These are phyloP conservation scores for Crax fasciolata DNA, from an alignment of 2,797 vertebrate genomes.

Conservation along the genomic window DNA sequence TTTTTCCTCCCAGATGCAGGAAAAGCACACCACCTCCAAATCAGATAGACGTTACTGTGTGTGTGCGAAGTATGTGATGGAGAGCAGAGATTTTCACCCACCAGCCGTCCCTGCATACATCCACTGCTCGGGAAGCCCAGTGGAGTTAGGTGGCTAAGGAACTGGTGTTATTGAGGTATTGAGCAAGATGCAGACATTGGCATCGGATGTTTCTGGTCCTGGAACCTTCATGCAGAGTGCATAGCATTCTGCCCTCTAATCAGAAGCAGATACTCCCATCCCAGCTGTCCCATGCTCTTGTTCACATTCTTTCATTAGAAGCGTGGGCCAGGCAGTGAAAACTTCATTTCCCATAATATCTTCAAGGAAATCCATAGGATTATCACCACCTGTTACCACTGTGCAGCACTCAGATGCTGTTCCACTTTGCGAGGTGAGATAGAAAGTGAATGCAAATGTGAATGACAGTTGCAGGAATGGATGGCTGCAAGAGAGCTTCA, in stretches of 20 bases:
- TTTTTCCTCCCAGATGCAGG: background rate
- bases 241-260: conserved; percentile 20
- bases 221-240: background rate
- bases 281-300: conserved; percentile 46
- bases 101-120: background rate
- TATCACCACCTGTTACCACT: conserved; percentile 55
- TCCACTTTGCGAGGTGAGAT: background rate
- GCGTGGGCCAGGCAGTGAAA: conserved; percentile 42
- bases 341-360: conserved; percentile 67
- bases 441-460: background rate
- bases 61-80: background rate
- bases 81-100: background rate
- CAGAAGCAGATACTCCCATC: conserved; percentile 54
- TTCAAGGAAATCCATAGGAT: conserved; percentile 63
- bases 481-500: background rate
- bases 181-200: background rate
- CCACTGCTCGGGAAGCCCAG: background rate
- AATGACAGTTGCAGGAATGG: background rate
- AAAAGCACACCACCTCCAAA: background rate
- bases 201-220: conserved; percentile 15
- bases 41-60: background rate
- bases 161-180: background rate
- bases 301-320: conserved; percentile 9
- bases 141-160: background rate
- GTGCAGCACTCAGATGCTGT: background rate